Conservation (phyloP, 2,113 vertebrate genomes). For the Rafetus swinhoei region DNA sequence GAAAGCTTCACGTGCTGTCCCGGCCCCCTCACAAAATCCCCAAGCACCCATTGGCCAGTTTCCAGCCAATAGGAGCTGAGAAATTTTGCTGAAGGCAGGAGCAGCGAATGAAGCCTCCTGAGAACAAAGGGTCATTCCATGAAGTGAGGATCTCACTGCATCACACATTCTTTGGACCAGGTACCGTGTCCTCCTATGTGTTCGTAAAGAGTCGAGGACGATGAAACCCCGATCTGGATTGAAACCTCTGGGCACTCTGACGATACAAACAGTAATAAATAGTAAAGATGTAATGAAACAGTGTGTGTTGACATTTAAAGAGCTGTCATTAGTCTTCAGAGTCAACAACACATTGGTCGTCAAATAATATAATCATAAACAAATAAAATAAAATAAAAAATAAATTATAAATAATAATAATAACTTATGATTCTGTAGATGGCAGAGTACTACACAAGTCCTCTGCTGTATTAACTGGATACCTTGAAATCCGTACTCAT, state of each 20-base stretch:
- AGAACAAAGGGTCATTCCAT: background rate
- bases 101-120: background rate
- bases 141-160: too few species aligned
- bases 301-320: background rate
- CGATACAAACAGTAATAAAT: background rate
- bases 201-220: background rate
- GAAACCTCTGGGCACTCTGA: background rate
- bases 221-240: background rate
- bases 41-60: too few species aligned
- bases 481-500: background rate
- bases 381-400: too few species aligned
- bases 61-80: too few species aligned
- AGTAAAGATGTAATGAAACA: background rate
- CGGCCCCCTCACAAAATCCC: too few species aligned
- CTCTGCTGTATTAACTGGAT: background rate
- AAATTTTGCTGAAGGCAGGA: too few species aligned
- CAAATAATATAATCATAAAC: too few species aligned
- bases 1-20: too few species aligned
- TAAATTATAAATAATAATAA: background rate
- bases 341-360: too few species aligned
- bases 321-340: too few species aligned
- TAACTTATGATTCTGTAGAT: background rate
- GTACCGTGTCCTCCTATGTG: fast-evolving
- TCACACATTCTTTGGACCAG: background rate
- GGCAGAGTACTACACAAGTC: background rate